Conservation (phyloP, 2,797 vertebrate species). For the Hozukius guyotensis region DNA sequence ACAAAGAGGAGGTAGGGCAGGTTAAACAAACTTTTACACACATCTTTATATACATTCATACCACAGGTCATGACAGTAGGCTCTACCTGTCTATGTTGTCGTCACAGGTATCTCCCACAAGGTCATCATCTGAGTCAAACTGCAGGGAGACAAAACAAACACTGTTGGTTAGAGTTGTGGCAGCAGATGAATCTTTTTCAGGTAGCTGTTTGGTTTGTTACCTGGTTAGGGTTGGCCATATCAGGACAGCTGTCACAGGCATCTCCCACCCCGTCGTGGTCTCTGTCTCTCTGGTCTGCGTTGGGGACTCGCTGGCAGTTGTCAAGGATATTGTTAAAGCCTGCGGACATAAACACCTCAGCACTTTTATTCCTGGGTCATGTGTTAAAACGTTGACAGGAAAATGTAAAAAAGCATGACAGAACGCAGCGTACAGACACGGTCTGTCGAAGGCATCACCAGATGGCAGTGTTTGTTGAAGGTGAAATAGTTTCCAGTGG, state of each 20-base stretch:
- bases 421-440: constrained; percentile 10
- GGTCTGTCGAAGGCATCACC: constrained; percentile 63
- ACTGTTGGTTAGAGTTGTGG: background rate
- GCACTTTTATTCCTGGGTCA: background rate
- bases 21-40: background rate
- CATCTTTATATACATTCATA: background rate
- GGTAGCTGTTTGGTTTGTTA: constrained; percentile 58
- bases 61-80: background rate
- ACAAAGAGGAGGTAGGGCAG: background rate
- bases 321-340: constrained; percentile 93
- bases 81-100: constrained; percentile 97
- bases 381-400: background rate
- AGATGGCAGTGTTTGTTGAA: constrained; percentile 78
- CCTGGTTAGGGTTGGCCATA: constrained; percentile 95
- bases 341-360: constrained; percentile 69
- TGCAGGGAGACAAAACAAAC: constrained; percentile 68
- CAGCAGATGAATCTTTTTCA: background rate
- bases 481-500: constrained; percentile 83
- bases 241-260: constrained; percentile 96
- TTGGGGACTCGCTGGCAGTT: constrained; percentile 94
- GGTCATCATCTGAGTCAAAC: constrained; percentile 95
- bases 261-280: constrained; percentile 94
- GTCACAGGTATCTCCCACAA: constrained; percentile 96
- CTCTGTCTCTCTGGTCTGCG: constrained; percentile 88
- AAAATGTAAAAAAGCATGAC: background rate